Evolutionary conservation across 2,888 invertebrate genomes (phyloP).

Genomic region (Adelognathus sp.): DNA sequence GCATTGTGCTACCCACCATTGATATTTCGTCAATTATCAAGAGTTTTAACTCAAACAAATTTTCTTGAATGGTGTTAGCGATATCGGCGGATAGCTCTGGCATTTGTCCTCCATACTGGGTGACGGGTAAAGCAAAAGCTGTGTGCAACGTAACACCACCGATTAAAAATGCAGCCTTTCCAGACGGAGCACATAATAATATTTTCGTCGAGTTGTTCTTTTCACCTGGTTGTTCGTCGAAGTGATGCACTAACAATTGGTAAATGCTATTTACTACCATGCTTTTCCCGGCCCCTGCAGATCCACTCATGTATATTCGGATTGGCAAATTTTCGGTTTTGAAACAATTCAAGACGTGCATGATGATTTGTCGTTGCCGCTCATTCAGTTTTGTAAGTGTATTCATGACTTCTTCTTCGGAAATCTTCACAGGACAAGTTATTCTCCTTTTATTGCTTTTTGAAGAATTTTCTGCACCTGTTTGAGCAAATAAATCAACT

Average conservation of each 20-base stretch:
- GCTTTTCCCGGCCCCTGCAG: too few species aligned
- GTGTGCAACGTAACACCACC: slow-evolving; percentile 67
- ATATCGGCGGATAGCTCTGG: slow-evolving; percentile 36
- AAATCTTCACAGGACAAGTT: background rate
- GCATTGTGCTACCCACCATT: slow-evolving; percentile 41
- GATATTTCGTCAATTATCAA: slow-evolving; percentile 74
- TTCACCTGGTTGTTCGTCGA: too few species aligned
- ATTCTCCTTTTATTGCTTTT: background rate
- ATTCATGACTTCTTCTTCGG: background rate
- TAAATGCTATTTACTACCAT: too few species aligned
- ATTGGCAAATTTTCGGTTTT: too few species aligned
- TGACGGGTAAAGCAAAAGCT: too few species aligned
- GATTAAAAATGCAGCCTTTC: slow-evolving; percentile 48
- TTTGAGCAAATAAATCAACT: too few species aligned
- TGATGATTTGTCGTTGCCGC: too few species aligned
- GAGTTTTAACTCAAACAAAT: slow-evolving; percentile 61
- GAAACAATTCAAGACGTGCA: too few species aligned
- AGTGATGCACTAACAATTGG: too few species aligned
- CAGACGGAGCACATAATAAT: slow-evolving; percentile 62
- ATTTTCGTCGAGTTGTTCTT: too few species aligned
- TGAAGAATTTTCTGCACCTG: background rate
- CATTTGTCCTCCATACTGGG: too few species aligned
- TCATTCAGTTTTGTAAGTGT: background rate
- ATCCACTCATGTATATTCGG: too few species aligned
- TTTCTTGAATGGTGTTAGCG: slow-evolving; percentile 60